Conservation (phyloP, 2,113 vertebrate genomes). For the Nycticorax nycticorax region DNA sequence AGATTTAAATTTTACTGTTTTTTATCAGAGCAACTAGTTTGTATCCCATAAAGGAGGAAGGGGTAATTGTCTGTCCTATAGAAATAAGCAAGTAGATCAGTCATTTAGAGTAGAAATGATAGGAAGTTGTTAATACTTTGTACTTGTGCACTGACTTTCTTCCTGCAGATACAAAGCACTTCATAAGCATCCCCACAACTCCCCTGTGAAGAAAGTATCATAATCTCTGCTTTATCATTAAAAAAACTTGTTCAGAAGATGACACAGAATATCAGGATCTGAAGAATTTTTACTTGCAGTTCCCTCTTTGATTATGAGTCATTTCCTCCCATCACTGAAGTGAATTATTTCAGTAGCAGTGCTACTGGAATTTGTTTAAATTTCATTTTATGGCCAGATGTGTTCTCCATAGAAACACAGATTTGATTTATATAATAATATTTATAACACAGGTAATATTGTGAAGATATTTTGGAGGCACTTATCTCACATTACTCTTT, state of each 20-base stretch:
- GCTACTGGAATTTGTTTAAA: constrained; percentile 6
- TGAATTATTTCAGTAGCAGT: constrained; percentile 4
- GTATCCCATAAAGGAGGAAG: not conserved
- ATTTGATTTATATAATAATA: not conserved
- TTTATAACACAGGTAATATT: not conserved
- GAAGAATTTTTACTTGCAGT: constrained; percentile 8
- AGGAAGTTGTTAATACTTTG: not conserved
- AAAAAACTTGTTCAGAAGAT: not conserved
- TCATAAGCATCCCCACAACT: not conserved
- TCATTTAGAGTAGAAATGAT: not conserved
- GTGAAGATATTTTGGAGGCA: not conserved
- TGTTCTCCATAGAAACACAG: not conserved
- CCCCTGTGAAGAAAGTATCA: not conserved
- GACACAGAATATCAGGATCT: not conserved
- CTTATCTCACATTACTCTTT: not conserved
- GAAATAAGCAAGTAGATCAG: not conserved
- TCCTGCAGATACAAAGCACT: not conserved
- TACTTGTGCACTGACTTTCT: not conserved
- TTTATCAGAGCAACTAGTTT: not conserved
- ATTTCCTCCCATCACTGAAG: not conserved
- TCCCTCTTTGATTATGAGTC: constrained; percentile 16
- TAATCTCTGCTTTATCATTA: not conserved
- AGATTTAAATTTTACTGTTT: not conserved
- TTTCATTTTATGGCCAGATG: not conserved
- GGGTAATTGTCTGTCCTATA: not conserved